Conservation (phyloP, 64 coral and sea anemone genomes). For the Catalaphyllia jardinei region DNA sequence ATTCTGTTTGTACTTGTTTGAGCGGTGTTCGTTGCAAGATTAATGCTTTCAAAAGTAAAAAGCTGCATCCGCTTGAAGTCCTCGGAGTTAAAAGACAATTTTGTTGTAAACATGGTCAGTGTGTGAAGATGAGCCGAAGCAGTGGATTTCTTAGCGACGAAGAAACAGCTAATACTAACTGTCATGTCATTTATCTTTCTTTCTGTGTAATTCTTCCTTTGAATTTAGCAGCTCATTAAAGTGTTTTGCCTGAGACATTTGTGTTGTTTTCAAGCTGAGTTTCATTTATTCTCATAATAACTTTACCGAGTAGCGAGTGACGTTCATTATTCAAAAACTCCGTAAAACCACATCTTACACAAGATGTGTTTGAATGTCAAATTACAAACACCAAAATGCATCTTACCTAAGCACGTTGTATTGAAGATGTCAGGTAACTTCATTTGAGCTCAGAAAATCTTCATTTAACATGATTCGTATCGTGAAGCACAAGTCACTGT, state of each 20-base stretch:
- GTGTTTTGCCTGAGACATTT: neutral
- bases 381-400: too few species aligned
- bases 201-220: neutral
- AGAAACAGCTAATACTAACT: neutral
- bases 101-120: neutral
- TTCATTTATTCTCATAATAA: neutral
- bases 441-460: neutral
- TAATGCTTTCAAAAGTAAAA: neutral
- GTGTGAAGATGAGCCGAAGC: too few species aligned
- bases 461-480: neutral
- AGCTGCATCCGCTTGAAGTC: neutral
- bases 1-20: too few species aligned
- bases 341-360: too few species aligned
- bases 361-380: too few species aligned
- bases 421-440: neutral
- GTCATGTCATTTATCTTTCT: neutral
- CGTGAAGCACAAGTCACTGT: neutral
- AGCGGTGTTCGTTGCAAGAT: too few species aligned
- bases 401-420: neutral
- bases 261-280: neutral
- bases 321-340: too few species aligned
- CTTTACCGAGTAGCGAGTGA: too few species aligned
- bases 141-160: too few species aligned
- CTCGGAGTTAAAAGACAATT: neutral
- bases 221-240: constrained; percentile 1